phyloP scores from a whole-genome alignment of 2,888 invertebrate genomes.

The Pammene fasciana region DNA sequence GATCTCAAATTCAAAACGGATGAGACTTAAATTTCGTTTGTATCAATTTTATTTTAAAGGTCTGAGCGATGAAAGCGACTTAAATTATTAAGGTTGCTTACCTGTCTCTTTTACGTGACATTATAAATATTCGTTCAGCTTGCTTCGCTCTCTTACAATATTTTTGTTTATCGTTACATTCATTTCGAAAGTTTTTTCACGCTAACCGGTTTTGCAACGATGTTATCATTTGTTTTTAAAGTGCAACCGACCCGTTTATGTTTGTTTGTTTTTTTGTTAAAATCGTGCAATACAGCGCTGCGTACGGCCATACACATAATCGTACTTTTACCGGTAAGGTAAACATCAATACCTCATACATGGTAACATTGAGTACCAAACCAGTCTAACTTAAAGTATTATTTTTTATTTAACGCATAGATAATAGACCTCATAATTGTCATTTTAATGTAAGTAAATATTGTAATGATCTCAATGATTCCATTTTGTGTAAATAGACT shows the following conservation, averaged over 20 bases:
- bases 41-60: background rate
- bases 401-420: conserved; percentile 66
- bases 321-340: conserved; percentile 44
- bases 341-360: conserved; percentile 69
- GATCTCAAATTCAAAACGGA: conserved; percentile 22
- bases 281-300: conserved; percentile 57
- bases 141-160: background rate
- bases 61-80: background rate
- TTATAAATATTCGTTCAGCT: background rate
- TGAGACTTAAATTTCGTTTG: conserved; percentile 5
- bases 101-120: conserved; percentile 1
- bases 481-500: conserved; percentile 79
- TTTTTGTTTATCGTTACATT: conserved; percentile 24
- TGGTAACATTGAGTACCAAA: conserved; percentile 69
- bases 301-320: conserved; percentile 49
- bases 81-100: background rate
- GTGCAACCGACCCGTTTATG: conserved; percentile 44
- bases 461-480: conserved; percentile 83
- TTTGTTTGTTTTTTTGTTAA: conserved; percentile 44
- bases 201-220: conserved; percentile 23
- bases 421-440: conserved; percentile 69
- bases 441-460: conserved; percentile 67
- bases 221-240: conserved; percentile 50
- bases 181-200: background rate
- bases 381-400: conserved; percentile 80